phyloP scores from a whole-genome alignment of 2,113 vertebrate species.

The Microcebus murinus region DNA sequence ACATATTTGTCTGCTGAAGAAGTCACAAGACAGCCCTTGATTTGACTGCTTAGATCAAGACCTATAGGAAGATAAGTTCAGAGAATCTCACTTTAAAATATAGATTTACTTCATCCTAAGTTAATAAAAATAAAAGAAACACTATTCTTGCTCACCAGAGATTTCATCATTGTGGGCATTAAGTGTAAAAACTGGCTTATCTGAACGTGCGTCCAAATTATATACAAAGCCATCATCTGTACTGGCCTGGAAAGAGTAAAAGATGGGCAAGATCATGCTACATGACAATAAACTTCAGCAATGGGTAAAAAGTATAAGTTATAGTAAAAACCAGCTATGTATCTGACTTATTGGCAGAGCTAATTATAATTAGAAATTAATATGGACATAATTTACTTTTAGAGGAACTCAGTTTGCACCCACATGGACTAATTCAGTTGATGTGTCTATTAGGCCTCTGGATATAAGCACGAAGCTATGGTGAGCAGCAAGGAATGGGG shows the following conservation, averaged over 20 bases:
- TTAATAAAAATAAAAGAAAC: not conserved
- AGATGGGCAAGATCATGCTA: not conserved
- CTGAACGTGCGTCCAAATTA: conserved; percentile 95
- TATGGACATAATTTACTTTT: not conserved
- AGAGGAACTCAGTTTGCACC: too few species aligned
- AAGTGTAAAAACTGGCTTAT: conserved; percentile 96
- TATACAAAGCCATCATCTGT: conserved; percentile 99
- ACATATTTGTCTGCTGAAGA: conserved; percentile 95
- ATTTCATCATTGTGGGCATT: conserved; percentile 95
- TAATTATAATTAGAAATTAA: not conserved
- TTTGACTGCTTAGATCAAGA: conserved; percentile 95
- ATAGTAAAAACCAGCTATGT: not conserved
- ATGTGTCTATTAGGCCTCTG: fast-evolving
- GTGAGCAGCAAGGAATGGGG: fast-evolving
- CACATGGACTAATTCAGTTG: not conserved
- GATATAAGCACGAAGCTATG: not conserved
- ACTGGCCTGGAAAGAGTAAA: conserved; percentile 89
- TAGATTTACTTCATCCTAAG: not conserved
- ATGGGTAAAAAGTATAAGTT: not conserved
- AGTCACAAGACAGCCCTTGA: conserved; percentile 97
- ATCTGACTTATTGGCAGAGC: not conserved
- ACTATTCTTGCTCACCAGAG: conserved; percentile 87
- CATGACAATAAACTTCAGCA: not conserved
- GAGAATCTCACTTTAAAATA: not conserved
- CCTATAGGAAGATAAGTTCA: conserved; percentile 83